Conservation (phyloP, 2,888 invertebrate species). For the Microctonus aethiopoides region DNA sequence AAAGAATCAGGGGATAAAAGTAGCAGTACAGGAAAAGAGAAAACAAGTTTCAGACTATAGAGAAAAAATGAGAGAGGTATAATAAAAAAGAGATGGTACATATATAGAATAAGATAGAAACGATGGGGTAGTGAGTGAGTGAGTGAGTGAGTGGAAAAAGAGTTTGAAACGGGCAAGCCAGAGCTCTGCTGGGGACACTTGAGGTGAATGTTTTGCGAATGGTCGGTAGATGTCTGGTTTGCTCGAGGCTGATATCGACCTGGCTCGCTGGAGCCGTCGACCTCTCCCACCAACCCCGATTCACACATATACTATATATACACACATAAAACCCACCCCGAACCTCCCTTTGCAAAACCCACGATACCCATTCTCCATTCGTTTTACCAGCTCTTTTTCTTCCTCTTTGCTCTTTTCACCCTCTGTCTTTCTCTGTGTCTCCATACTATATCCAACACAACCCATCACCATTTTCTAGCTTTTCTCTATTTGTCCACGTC, state of each 20-base stretch:
- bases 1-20: conserved; percentile 17
- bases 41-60: not conserved
- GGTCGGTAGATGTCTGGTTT: conserved; percentile 67
- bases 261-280: conserved; percentile 54
- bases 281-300: conserved; percentile 28
- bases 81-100: conserved; percentile 19
- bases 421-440: conserved; percentile 31
- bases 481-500: conserved; percentile 27
- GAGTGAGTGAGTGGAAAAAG: conserved; percentile 8
- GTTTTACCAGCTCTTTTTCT: conserved; percentile 15
- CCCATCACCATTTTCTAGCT: conserved; percentile 37
- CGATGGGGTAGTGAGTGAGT: not conserved
- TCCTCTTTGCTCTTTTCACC: conserved; percentile 3
- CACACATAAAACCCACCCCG: conserved; percentile 39
- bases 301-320: not conserved
- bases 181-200: conserved; percentile 61
- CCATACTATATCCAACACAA: conserved; percentile 17
- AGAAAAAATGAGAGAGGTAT: conserved; percentile 33
- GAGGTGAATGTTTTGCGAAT: conserved; percentile 67
- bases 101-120: not conserved
- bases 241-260: conserved; percentile 66
- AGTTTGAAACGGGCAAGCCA: conserved; percentile 14
- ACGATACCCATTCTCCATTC: conserved; percentile 41
- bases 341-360: conserved; percentile 34
- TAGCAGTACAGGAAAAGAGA: not conserved